Percentiles rank a stretch among this genome's conserved stretches.
phyloP scores from a whole-genome alignment of 2,888 invertebrate genomes.

The Agapostemon virescens region DNA sequence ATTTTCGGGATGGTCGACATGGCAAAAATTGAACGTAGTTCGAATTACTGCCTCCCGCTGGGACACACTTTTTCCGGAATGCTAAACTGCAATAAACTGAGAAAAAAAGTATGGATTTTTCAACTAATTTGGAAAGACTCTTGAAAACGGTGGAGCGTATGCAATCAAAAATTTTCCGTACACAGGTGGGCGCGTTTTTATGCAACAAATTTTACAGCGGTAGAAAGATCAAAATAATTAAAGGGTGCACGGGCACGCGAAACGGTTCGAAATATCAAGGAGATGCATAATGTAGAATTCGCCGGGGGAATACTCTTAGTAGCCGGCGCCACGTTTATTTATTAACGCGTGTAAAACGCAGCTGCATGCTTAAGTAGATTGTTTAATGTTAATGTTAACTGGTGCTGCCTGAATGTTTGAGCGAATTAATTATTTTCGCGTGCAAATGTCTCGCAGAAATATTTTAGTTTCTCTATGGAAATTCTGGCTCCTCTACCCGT shows the following conservation, averaged over 20 bases:
- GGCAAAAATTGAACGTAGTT: not conserved
- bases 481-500: not conserved
- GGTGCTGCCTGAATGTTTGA: not conserved
- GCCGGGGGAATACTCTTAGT: not conserved
- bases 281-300: not conserved
- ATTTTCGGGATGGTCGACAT: not conserved
- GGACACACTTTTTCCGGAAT: not conserved
- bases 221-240: conserved; percentile 7
- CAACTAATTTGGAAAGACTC: not conserved
- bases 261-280: conserved; percentile 4
- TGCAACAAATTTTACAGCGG: not conserved
- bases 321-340: not conserved
- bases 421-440: not conserved
- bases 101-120: not conserved
- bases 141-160: not conserved
- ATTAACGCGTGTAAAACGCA: not conserved
- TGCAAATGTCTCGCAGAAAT: not conserved
- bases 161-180: not conserved
- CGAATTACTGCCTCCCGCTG: not conserved
- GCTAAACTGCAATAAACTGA: not conserved
- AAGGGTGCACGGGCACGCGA: not conserved
- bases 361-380: conserved; percentile 4
- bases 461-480: not conserved
- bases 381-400: not conserved
- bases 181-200: not conserved